Conservation (phyloP, 2,113 vertebrate species). For the Isurus oxyrinchus region DNA sequence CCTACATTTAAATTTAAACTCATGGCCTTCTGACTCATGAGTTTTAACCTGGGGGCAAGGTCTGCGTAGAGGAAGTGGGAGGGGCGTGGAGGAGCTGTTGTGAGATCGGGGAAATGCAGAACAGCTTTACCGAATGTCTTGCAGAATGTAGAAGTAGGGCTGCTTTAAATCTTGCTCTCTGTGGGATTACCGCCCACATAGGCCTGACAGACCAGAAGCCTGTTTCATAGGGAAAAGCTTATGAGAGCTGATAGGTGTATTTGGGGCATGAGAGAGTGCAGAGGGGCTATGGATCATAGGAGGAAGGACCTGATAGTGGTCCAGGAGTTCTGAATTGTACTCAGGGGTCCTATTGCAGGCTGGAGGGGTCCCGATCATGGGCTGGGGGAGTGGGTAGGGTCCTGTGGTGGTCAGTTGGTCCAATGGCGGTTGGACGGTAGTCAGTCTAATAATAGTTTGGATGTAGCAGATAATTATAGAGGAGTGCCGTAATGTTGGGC, state of each 20-base stretch:
- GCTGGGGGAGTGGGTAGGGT: too few relatives aligned
- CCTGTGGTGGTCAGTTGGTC: too few relatives aligned
- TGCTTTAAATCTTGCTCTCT: neutral
- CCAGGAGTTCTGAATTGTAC: neutral
- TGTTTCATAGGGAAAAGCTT: neutral
- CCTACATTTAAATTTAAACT: neutral
- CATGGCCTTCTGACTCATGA: neutral
- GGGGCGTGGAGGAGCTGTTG: too few relatives aligned
- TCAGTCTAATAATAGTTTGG: too few relatives aligned
- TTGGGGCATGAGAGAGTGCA: neutral
- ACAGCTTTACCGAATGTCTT: neutral
- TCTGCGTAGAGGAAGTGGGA: too few relatives aligned
- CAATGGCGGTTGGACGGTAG: too few relatives aligned
- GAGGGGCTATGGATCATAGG: neutral
- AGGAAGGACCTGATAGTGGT: neutral
- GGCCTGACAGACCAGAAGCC: neutral
- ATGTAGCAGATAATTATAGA: too few relatives aligned
- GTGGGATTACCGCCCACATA: neutral
- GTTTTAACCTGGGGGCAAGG: neutral
- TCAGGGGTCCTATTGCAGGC: too few relatives aligned
- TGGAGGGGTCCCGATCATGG: too few relatives aligned
- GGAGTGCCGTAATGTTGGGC: too few relatives aligned
- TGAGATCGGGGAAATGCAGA: neutral
- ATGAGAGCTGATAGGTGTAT: neutral
- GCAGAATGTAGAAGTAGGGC: neutral